These are phyloP conservation scores for Lordiphosa collinella DNA, from an alignment of 1,140 invertebrate genomes.

Conservation along the genomic window DNA sequence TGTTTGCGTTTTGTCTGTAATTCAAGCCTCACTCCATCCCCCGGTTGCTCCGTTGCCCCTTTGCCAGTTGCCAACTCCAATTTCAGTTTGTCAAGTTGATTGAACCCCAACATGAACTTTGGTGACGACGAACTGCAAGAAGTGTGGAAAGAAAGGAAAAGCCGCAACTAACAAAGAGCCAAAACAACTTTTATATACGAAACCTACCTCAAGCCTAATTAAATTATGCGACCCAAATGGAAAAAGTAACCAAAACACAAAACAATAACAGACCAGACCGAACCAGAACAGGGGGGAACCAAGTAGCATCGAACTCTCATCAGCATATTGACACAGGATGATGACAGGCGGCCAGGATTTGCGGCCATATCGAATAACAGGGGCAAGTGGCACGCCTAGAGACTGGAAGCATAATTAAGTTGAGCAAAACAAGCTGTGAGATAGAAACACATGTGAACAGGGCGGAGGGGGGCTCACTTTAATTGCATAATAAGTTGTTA, in stretches of 20 bases:
- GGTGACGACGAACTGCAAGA: not conserved
- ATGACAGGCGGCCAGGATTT: conserved; percentile 13
- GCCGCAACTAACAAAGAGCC: conserved; percentile 12
- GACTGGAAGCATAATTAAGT: conserved; percentile 12
- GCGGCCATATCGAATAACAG: conserved; percentile 13
- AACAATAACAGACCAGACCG: not conserved
- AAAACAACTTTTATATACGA: conserved; percentile 24
- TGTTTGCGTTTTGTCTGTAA: conserved; percentile 29
- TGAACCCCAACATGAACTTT: conserved; percentile 55
- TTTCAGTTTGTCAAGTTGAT: conserved; percentile 56
- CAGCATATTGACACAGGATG: conserved; percentile 17
- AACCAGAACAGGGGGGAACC: not conserved
- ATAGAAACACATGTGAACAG: no score
- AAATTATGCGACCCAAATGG: conserved; percentile 41
- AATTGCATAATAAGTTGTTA: conserved; percentile 19
- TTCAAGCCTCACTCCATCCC: conserved; percentile 11
- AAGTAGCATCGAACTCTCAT: conserved; percentile 12
- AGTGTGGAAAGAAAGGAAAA: conserved; percentile 9
- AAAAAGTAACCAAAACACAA: conserved; percentile 1
- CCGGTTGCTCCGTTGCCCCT: not conserved
- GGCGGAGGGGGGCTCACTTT: not conserved
- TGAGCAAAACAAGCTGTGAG: conserved; percentile 4
- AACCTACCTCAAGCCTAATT: conserved; percentile 60
- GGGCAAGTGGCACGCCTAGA: not conserved
- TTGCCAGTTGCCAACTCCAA: conserved; percentile 24